Conservation (phyloP, 2,113 vertebrate genomes). For the Colaptes auratus region DNA sequence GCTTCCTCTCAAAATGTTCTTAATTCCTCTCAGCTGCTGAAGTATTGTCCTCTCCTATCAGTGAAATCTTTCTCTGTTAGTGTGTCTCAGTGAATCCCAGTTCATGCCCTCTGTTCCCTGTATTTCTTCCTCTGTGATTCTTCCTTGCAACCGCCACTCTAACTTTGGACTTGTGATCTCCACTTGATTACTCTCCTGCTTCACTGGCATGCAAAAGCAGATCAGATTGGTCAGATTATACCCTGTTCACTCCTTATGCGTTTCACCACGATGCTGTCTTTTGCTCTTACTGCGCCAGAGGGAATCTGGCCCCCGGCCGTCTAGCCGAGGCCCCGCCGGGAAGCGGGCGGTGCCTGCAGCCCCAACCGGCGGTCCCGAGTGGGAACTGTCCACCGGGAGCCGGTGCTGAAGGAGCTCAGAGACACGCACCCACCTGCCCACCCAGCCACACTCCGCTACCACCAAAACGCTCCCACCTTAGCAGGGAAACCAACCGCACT, state of each 20-base stretch:
- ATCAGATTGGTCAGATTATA: fast-evolving
- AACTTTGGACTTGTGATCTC: fast-evolving
- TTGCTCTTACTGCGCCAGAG: fast-evolving
- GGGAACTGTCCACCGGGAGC: neutral
- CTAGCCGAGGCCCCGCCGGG: neutral
- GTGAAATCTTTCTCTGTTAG: neutral
- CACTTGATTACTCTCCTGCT: neutral
- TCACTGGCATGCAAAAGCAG: neutral
- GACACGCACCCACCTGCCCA: fast-evolving
- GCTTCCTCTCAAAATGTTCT: neutral
- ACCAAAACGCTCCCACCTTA: fast-evolving
- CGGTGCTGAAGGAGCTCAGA: neutral
- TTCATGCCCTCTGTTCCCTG: neutral
- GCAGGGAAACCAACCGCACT: fast-evolving
- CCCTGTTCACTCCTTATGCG: fast-evolving
- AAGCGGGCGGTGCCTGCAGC: neutral
- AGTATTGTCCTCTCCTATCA: neutral
- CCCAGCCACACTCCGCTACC: fast-evolving
- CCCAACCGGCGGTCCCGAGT: fast-evolving
- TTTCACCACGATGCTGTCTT: neutral
- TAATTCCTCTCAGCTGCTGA: neutral
- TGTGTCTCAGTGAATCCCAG: neutral
- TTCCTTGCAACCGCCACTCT: neutral
- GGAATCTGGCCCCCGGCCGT: neutral
- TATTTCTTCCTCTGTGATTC: neutral